phyloP scores from a whole-genome alignment of 2,888 invertebrate species.

The Julus scandinavius region DNA sequence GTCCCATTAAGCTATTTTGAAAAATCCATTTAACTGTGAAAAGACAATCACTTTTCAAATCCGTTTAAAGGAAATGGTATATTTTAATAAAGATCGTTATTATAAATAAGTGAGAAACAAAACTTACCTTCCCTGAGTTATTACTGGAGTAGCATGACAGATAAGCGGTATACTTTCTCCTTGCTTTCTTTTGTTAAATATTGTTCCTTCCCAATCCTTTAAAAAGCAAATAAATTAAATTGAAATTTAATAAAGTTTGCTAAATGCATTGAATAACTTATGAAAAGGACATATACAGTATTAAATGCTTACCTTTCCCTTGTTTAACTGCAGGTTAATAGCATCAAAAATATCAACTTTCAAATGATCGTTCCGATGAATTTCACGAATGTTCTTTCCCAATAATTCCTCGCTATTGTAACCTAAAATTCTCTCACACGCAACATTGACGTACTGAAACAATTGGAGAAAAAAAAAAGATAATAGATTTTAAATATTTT shows the following conservation, averaged over 20 bases:
- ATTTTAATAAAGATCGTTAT: too few species aligned
- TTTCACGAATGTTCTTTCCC: slow-evolving; percentile 72
- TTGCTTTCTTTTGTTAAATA: slow-evolving; percentile 78
- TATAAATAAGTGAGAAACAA: too few species aligned
- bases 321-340: slow-evolving; percentile 65
- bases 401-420: slow-evolving; percentile 74
- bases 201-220: slow-evolving; percentile 80
- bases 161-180: slow-evolving; percentile 82
- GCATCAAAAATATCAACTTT: slow-evolving; percentile 63
- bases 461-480: slow-evolving; percentile 36
- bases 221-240: slow-evolving; percentile 13
- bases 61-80: too few species aligned
- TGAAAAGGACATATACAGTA: background rate
- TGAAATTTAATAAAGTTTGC: background rate
- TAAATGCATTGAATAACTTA: background rate
- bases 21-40: too few species aligned
- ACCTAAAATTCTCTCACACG: slow-evolving; percentile 85
- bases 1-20: too few species aligned
- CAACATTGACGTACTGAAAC: slow-evolving; percentile 84
- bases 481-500: background rate
- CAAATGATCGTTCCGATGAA: slow-evolving; percentile 68
- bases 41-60: too few species aligned
- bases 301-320: slow-evolving; percentile 64
- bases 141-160: slow-evolving; percentile 79
- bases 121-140: slow-evolving; percentile 65